phyloP scores from a whole-genome alignment of 2,113 vertebrate genomes.

The Willisornis vidua region DNA sequence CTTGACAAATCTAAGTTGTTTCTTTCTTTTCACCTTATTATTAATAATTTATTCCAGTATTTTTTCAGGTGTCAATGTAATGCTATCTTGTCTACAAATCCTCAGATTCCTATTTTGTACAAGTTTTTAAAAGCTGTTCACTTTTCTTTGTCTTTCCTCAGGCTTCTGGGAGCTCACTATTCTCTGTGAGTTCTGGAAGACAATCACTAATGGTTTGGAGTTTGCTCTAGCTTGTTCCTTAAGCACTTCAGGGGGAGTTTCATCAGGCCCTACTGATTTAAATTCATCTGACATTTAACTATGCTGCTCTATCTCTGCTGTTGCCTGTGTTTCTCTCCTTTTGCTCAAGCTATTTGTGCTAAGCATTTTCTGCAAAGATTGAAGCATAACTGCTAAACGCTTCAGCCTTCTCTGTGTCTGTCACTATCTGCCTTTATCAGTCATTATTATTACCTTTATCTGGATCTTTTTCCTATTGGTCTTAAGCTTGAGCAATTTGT shows the following conservation, averaged over 20 bases:
- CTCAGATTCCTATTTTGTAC: not conserved
- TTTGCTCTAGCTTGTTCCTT: not conserved
- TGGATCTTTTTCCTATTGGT: not conserved
- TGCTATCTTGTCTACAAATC: not conserved
- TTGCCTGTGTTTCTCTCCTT: not conserved
- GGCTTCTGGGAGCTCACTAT: not conserved
- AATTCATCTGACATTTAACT: not conserved
- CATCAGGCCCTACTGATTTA: not conserved
- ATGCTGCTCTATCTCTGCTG: not conserved
- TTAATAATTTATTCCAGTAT: not conserved
- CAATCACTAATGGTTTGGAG: not conserved
- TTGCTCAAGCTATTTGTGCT: not conserved
- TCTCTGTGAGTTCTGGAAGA: not conserved
- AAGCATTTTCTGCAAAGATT: not conserved
- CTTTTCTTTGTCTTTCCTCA: not conserved
- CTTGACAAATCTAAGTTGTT: not conserved
- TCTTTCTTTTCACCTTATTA: not conserved
- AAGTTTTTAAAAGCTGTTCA: not conserved
- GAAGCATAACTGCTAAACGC: not conserved
- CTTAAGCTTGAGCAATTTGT: not conserved
- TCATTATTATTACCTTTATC: not conserved
- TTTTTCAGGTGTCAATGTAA: not conserved
- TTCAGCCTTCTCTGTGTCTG: not conserved
- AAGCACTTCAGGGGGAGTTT: not conserved
- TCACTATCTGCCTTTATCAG: not conserved